Evolutionary conservation across 2,113 vertebrate species (phyloP), one percentile per base, ranked within the genome.

Genomic region (Festucalex cinctus): DNA sequence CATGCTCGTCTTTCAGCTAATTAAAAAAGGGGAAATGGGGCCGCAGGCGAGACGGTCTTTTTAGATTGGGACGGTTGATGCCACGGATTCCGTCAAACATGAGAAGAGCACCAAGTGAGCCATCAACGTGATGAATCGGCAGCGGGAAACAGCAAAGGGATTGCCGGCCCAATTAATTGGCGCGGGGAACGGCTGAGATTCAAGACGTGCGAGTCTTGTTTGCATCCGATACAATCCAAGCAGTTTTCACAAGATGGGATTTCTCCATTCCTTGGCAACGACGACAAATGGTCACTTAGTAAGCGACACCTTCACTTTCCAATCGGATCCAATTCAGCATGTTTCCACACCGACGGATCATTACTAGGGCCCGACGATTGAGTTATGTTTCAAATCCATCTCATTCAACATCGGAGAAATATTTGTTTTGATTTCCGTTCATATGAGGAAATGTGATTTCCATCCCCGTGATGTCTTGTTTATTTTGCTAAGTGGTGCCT

Each of bases 61-160:
- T 73, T 24, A 63, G 82, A 77, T 71, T 73, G 72, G 16, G 36
- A 72, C 63, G 73, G 72, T 58, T 69, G 3, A 37, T 32, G 68
- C n/a, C 63, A 70, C 71, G 67, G 69, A 74, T 74, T 70, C 20
- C 17, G 76, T 69, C 43, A 63, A 88, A 80, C 78, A 73, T 72
- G 70, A 76, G 79, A 78, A 14, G 51, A 79, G 86, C 76, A 78
- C 84, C 81, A 44, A 90, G 88, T 88, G 87, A 87, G 87, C 80
- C 81, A 90, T 90, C 89, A 91, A 81, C 76, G 75, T 81, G 87
- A 89, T 88, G 78, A 85, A 88, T 86, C 79, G 81, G 74, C 44
- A 56, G 71, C 49, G 71, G 65, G 58, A 58, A 60, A 37, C 62
- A 22, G 19, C 28, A n/a, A 48, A 6, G 26, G 48, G 19, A 35